A percentile compares a stretch with the other conserved stretches of the same genome.
phyloP scores from a whole-genome alignment of 2,113 vertebrate genomes.

The Hippocampus guttulatus region DNA sequence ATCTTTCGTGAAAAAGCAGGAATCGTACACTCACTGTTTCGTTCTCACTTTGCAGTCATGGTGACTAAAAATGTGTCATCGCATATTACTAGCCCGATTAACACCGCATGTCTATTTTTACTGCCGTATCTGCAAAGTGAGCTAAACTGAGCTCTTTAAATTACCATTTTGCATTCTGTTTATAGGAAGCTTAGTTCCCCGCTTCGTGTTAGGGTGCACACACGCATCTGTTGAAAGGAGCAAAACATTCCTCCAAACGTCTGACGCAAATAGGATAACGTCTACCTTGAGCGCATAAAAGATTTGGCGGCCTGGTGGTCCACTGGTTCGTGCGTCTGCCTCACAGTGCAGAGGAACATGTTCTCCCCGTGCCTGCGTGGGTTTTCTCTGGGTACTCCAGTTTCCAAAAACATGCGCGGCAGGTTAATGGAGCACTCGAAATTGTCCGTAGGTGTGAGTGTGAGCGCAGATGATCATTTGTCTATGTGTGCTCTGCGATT shows the following conservation, averaged over 20 bases:
- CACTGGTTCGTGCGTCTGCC: too few relatives aligned
- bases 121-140: conserved; percentile 15
- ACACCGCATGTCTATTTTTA: conserved; percentile 25
- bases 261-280: conserved; percentile 60
- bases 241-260: conserved; percentile 48
- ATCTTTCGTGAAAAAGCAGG: conserved; percentile 1
- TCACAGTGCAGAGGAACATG: too few relatives aligned
- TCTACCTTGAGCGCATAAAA: conserved; percentile 50
- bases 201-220: conserved; percentile 24
- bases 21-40: neutral
- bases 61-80: conserved; percentile 35
- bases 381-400: too few relatives aligned
- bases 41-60: neutral
- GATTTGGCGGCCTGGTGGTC: neutral
- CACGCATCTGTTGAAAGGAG: conserved; percentile 42
- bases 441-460: too few relatives aligned
- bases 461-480: too few relatives aligned
- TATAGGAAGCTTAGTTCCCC: conserved; percentile 27
- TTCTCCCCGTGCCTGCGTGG: too few relatives aligned
- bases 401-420: too few relatives aligned
- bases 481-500: too few relatives aligned
- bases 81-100: conserved; percentile 17
- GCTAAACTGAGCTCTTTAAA: conserved; percentile 32
- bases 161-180: conserved; percentile 26
- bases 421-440: too few relatives aligned